These are phyloP conservation scores for Barbus barbus DNA, from an alignment of 2,113 vertebrate genomes.

Conservation along the genomic window DNA sequence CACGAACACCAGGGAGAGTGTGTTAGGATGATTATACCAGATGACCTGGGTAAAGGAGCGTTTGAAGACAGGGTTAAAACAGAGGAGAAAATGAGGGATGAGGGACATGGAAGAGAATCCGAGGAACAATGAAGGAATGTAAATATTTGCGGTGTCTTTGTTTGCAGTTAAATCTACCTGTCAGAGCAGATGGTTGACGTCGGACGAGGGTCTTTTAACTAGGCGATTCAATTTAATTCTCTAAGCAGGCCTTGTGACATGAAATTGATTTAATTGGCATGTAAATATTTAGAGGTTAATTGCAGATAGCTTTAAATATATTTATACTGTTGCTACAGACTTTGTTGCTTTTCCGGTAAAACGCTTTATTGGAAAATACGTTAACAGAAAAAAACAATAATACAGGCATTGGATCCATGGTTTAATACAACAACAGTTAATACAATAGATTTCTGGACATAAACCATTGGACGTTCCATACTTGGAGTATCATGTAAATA, in stretches of 20 bases:
- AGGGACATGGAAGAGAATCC: slow-evolving; percentile 50
- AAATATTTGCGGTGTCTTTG: slow-evolving; percentile 77
- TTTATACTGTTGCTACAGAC: not conserved
- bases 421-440: not conserved
- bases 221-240: slow-evolving; percentile 50
- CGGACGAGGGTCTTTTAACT: slow-evolving; percentile 55
- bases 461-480: not conserved
- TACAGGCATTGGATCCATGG: not conserved
- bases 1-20: not conserved
- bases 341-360: not conserved
- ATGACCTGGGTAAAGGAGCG: slow-evolving; percentile 24
- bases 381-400: not conserved
- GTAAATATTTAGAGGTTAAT: slow-evolving; percentile 67
- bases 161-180: slow-evolving; percentile 68
- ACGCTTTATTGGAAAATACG: not conserved
- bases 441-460: not conserved
- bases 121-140: slow-evolving; percentile 71
- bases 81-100: slow-evolving; percentile 16
- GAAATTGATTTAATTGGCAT: slow-evolving; percentile 72
- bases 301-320: not conserved
- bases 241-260: slow-evolving; percentile 63
- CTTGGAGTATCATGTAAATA: not conserved
- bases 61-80: not conserved
- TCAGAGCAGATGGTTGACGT: slow-evolving; percentile 64
- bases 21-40: not conserved